Evolutionary conservation across 2,113 vertebrate genomes (phyloP).

Genomic region (Odontophorus gujanensis): DNA sequence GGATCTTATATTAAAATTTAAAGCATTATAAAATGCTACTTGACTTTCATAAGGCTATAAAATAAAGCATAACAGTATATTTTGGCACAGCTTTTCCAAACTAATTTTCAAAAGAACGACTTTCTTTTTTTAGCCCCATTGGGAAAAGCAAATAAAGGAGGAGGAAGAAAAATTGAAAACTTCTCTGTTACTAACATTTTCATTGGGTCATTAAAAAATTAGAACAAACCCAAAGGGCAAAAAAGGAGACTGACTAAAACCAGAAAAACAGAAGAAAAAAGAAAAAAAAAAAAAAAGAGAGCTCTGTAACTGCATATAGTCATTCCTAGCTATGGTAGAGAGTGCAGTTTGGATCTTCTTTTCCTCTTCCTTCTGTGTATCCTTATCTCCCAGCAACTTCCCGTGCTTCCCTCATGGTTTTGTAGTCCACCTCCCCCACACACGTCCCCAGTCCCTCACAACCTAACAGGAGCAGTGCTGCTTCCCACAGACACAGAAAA

Average conservation of each 20-base stretch:
- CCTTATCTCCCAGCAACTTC: background rate
- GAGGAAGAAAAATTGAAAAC: background rate
- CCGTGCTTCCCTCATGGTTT: background rate
- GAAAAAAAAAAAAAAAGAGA: no score
- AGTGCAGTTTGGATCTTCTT: background rate
- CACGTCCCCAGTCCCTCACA: background rate
- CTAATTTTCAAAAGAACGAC: background rate
- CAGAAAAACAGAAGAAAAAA: background rate
- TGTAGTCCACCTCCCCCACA: background rate
- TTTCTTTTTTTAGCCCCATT: background rate
- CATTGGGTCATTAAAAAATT: background rate
- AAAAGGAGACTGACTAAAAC: background rate
- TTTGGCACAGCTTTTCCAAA: constrained; percentile 3
- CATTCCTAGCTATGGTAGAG: background rate
- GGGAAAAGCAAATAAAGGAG: constrained; percentile 29
- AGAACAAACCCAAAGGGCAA: background rate
- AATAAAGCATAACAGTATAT: background rate
- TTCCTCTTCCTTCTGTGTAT: background rate
- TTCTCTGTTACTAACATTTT: background rate
- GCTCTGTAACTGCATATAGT: background rate
- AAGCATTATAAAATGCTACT: constrained; percentile 26
- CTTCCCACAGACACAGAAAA: background rate
- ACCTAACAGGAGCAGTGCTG: background rate
- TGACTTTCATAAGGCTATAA: constrained; percentile 5
- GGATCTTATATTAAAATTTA: constrained; percentile 8